These are phyloP conservation scores for Podargus strigoides DNA, from an alignment of 2,797 vertebrate genomes.

Conservation along the genomic window DNA sequence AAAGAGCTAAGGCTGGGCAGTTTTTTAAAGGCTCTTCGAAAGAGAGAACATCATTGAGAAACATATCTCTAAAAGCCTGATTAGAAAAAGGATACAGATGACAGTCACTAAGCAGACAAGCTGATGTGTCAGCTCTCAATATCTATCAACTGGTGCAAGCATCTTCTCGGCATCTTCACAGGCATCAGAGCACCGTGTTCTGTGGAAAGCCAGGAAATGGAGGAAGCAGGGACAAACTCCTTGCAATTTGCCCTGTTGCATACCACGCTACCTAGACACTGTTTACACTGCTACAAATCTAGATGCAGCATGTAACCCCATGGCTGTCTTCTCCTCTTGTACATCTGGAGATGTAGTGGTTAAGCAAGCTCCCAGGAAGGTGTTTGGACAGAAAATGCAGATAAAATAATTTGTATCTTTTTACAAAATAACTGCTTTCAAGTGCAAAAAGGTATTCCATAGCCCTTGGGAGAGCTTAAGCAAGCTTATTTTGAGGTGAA, in stretches of 20 bases:
- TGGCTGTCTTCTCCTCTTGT: neutral
- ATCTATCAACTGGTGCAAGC: neutral
- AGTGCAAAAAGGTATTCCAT: neutral
- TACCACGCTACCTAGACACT: neutral
- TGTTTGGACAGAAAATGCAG: neutral
- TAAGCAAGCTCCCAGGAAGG: neutral
- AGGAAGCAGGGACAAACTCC: neutral
- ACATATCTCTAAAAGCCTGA: neutral
- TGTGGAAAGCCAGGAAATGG: neutral
- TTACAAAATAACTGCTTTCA: neutral
- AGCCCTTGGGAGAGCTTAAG: neutral
- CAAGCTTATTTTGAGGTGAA: neutral
- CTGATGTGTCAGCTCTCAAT: neutral
- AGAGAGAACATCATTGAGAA: neutral
- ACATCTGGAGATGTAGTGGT: neutral
- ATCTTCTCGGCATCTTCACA: neutral
- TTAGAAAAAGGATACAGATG: neutral
- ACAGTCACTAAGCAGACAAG: neutral
- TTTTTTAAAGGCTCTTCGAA: neutral
- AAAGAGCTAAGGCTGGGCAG: neutral
- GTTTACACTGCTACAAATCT: neutral
- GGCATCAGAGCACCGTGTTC: neutral
- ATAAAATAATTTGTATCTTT: neutral
- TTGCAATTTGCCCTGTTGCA: neutral
- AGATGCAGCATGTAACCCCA: neutral